Percentiles rank a stretch among this genome's conserved stretches.
phyloP scores from a whole-genome alignment of 2,113 vertebrate genomes.

The Lontra canadensis region DNA sequence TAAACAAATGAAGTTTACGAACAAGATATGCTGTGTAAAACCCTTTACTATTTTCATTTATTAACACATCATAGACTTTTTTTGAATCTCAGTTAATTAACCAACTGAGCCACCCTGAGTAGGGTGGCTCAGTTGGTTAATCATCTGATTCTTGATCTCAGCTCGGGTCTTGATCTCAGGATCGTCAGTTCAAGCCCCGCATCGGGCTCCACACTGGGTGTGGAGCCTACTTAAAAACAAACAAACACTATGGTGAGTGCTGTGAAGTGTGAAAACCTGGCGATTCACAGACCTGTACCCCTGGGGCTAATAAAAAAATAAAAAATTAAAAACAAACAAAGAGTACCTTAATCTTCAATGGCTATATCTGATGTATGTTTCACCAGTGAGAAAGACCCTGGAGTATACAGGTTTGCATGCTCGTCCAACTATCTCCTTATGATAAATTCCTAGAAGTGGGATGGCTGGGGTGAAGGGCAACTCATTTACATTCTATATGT shows the following conservation, averaged over 20 bases:
- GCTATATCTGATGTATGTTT: neutral
- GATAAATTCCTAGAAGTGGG: neutral
- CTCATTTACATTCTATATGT: neutral
- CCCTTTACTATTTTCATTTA: neutral
- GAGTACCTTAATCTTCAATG: neutral
- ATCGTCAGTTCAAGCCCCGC: too few relatives aligned
- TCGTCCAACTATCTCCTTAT: neutral
- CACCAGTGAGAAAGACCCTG: neutral
- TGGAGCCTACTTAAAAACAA: too few relatives aligned
- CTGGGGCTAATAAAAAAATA: too few relatives aligned
- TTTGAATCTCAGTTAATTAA: neutral
- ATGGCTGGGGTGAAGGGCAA: neutral
- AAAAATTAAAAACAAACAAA: too few relatives aligned
- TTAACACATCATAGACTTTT: neutral
- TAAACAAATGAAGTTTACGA: neutral
- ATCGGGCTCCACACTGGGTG: too few relatives aligned
- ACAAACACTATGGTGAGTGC: too few relatives aligned
- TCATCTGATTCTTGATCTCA: neutral
- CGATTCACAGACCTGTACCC: too few relatives aligned
- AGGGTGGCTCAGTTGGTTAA: neutral
- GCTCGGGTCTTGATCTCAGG: neutral
- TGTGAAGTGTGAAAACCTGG: too few relatives aligned
- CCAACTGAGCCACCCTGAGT: too few relatives aligned
- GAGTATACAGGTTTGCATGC: neutral
- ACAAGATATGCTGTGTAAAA: neutral